These are phyloP conservation scores for Odontocolon sp. DNA, from an alignment of 2,888 invertebrate species.

Conservation along the genomic window DNA sequence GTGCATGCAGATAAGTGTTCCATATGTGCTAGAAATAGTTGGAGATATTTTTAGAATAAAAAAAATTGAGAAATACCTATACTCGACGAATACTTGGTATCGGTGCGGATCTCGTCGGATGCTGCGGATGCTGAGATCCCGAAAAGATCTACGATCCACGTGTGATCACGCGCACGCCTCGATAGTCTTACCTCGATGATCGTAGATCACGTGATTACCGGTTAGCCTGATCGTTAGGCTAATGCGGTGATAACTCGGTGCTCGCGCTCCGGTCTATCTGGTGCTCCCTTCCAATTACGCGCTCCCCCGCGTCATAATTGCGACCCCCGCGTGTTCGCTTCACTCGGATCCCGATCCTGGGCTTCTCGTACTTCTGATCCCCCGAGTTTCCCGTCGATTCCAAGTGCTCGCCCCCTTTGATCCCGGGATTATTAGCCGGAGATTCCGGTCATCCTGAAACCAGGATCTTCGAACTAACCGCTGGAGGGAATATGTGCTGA, in stretches of 20 bases:
- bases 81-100: no score
- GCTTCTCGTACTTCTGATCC: not conserved
- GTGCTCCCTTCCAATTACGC: constrained; percentile 61
- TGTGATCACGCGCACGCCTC: constrained; percentile 25
- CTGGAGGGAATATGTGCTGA: not conserved
- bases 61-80: not conserved
- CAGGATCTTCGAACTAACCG: not conserved
- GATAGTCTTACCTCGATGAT: constrained; percentile 50
- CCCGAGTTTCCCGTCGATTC: not conserved
- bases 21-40: not conserved
- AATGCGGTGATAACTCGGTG: constrained; percentile 65
- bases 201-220: constrained; percentile 73
- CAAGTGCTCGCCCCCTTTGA: constrained; percentile 33
- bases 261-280: constrained; percentile 39
- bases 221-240: constrained; percentile 71
- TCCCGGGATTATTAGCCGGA: constrained; percentile 47
- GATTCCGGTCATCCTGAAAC: constrained; percentile 4
- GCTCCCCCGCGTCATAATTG: constrained; percentile 63
- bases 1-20: not conserved
- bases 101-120: no score
- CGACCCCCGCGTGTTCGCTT: constrained; percentile 48
- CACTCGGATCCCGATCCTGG: not conserved
- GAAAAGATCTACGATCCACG: constrained; percentile 50
- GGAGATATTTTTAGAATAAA: constrained; percentile 21
- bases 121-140: constrained; percentile 21